These are phyloP conservation scores for Anisognathus igniventris DNA, from an alignment of 2,797 vertebrate species.

Conservation along the genomic window DNA sequence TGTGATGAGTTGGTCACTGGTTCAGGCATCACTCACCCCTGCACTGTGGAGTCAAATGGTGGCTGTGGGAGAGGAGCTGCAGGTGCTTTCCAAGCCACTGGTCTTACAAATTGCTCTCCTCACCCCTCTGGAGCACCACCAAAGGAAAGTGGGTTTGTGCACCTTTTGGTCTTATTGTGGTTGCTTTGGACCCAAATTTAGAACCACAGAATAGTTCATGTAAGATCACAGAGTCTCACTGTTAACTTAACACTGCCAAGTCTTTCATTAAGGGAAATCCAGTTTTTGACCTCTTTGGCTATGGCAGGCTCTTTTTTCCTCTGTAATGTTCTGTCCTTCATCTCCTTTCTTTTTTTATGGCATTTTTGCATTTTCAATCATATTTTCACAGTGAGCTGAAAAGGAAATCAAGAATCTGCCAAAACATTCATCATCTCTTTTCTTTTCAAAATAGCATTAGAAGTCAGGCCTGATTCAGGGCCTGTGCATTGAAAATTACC, in stretches of 20 bases:
- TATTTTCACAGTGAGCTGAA: conserved; percentile 5
- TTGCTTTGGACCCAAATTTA: neutral
- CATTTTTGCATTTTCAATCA: conserved; percentile 28
- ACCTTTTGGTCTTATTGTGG: neutral
- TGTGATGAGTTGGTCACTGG: neutral
- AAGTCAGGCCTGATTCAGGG: conserved; percentile 25
- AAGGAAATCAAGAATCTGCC: conserved; percentile 41
- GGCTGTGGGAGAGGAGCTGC: neutral
- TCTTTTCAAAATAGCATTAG: conserved; percentile 43
- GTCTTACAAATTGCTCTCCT: neutral
- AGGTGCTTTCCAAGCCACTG: neutral
- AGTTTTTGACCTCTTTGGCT: neutral
- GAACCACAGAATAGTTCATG: neutral
- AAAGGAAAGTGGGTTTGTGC: neutral
- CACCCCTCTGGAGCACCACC: neutral
- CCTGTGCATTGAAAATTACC: neutral
- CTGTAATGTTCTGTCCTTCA: neutral
- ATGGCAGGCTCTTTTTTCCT: neutral
- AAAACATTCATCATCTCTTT: conserved; percentile 50
- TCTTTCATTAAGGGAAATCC: neutral
- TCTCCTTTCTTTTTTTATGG: neutral
- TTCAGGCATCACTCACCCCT: neutral
- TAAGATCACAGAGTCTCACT: neutral
- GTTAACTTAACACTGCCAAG: neutral
- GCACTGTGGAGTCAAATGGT: neutral